Conservation (phyloP, 53 echinoderm and acorn worm species). For the Echinometra lucunter region DNA sequence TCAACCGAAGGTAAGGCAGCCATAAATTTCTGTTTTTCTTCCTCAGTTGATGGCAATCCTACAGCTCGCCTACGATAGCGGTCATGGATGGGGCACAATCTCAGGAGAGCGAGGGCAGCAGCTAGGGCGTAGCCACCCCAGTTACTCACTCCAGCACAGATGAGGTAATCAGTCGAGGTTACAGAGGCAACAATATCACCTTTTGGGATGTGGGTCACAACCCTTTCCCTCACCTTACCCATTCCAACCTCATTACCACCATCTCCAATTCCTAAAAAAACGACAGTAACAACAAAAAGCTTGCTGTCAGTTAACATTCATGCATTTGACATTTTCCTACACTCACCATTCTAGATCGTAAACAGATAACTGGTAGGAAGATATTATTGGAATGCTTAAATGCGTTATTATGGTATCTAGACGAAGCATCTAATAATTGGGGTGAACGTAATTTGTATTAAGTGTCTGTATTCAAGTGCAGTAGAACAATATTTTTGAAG, state of each 20-base stretch:
- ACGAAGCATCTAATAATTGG: no score
- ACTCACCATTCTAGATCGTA: no score
- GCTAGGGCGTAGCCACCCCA: slow-evolving; percentile 94
- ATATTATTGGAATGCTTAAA: no score
- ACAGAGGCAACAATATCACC: slow-evolving; percentile 76
- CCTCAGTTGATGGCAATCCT: slow-evolving; percentile 80
- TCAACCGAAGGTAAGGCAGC: slow-evolving; percentile 72
- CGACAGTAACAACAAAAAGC: background rate
- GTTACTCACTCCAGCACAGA: slow-evolving; percentile 86
- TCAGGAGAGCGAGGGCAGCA: slow-evolving; percentile 79
- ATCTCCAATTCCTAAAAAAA: slow-evolving; percentile 80
- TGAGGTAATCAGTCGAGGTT: slow-evolving; percentile 75
- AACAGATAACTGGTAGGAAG: no score
- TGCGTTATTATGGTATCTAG: no score
- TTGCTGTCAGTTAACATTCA: background rate
- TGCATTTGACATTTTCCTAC: no score
- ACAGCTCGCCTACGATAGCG: slow-evolving; percentile 79
- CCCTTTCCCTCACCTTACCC: slow-evolving; percentile 83
- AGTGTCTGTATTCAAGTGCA: no score
- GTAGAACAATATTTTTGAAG: no score
- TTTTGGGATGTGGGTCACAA: slow-evolving; percentile 67
- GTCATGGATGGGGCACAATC: slow-evolving; percentile 86
- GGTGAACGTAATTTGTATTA: no score
- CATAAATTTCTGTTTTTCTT: slow-evolving; percentile 67
- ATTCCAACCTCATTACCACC: slow-evolving; percentile 90